These are phyloP conservation scores for Gila orcuttii DNA, from an alignment of 2,113 vertebrate species.

Conservation along the genomic window DNA sequence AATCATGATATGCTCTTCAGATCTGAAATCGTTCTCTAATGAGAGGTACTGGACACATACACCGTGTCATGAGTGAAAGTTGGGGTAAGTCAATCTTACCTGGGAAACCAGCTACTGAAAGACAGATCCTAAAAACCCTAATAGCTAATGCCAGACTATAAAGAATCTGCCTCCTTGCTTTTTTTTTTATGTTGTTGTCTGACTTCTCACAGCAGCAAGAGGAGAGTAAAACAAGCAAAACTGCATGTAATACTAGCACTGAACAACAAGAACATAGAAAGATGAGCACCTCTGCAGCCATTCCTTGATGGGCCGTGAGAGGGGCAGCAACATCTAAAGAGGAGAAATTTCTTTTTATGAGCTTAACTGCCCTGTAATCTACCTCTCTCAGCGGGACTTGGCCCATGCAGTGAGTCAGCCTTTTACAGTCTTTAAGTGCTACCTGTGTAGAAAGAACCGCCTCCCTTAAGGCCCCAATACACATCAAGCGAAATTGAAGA, in stretches of 20 bases:
- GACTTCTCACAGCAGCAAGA: background rate
- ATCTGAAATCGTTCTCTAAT: constrained; percentile 1
- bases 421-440: constrained; percentile 72
- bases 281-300: background rate
- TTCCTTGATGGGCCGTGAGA: constrained; percentile 60
- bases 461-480: constrained; percentile 44
- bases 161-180: background rate
- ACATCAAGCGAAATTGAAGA: background rate
- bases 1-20: constrained; percentile 14
- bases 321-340: constrained; percentile 65
- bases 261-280: constrained; percentile 8
- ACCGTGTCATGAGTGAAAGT: background rate
- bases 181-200: background rate
- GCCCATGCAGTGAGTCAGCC: constrained; percentile 66
- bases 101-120: constrained; percentile 21
- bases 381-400: constrained; percentile 66
- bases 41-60: background rate
- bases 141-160: background rate
- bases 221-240: constrained; percentile 2
- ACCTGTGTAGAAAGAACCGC: constrained; percentile 72
- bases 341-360: constrained; percentile 72
- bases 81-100: background rate
- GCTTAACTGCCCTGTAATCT: constrained; percentile 74
- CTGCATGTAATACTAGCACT: background rate
- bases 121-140: background rate